These are phyloP conservation scores for Lacerta agilis DNA, from an alignment of 2,797 vertebrate species.

Conservation along the genomic window DNA sequence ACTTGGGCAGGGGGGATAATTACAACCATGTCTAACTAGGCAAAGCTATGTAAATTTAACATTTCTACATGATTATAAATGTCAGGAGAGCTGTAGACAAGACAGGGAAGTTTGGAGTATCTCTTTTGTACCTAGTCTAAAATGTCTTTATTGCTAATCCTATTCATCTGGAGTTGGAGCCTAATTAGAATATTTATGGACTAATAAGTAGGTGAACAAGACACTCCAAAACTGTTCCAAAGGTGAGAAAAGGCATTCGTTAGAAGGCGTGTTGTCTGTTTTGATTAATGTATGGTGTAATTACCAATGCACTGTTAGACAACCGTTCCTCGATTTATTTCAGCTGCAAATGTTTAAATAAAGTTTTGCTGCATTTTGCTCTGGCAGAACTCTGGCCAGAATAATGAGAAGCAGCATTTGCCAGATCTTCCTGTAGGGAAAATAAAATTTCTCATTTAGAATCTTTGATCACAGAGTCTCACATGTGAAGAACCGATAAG, in stretches of 20 bases:
- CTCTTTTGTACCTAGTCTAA: slow-evolving; percentile 67
- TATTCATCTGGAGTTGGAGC: slow-evolving; percentile 81
- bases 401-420: neutral
- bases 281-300: slow-evolving; percentile 80
- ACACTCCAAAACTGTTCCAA: slow-evolving; percentile 83
- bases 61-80: slow-evolving; percentile 83
- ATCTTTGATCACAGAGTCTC: fast-evolving
- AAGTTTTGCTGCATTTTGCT: slow-evolving; percentile 48
- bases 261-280: slow-evolving; percentile 75
- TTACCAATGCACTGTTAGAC: slow-evolving; percentile 69
- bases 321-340: slow-evolving; percentile 57
- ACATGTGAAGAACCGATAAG: neutral
- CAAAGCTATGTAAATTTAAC: slow-evolving; percentile 82
- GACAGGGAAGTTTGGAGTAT: slow-evolving; percentile 73
- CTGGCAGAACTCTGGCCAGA: slow-evolving; percentile 4
- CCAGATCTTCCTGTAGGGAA: slow-evolving; percentile 4
- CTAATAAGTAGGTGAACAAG: slow-evolving; percentile 90
- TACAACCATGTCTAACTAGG: slow-evolving; percentile 88
- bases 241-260: slow-evolving; percentile 80
- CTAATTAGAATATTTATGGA: slow-evolving; percentile 92
- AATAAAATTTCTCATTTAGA: neutral
- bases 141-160: slow-evolving; percentile 81
- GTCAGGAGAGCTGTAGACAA: slow-evolving; percentile 80
- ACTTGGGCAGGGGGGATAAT: slow-evolving; percentile 77
- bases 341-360: slow-evolving; percentile 68